Conservation (phyloP, 2,888 invertebrate species). For the Dolichomitus sp. region DNA sequence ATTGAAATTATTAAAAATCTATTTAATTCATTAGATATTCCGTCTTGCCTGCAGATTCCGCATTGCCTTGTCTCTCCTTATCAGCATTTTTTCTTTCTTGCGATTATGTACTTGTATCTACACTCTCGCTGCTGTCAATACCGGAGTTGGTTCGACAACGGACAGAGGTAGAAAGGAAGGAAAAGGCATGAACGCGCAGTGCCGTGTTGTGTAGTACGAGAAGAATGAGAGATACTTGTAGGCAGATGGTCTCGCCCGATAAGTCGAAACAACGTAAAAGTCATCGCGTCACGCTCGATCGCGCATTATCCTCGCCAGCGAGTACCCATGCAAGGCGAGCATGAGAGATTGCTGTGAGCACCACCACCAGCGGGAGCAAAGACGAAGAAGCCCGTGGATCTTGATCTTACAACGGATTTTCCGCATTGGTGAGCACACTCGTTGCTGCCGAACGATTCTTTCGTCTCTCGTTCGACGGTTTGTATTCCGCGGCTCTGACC, state of each 20-base stretch:
- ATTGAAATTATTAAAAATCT: neutral
- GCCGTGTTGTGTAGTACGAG: conserved; percentile 10
- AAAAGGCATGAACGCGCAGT: neutral
- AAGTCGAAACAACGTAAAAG: conserved; percentile 66
- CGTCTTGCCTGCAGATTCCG: neutral
- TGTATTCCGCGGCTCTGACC: neutral
- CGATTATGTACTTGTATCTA: conserved; percentile 8
- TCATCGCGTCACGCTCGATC: conserved; percentile 66
- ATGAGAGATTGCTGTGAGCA: conserved; percentile 8
- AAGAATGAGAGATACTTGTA: conserved; percentile 51
- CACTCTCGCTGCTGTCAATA: conserved; percentile 13
- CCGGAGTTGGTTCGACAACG: neutral
- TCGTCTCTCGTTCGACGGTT: conserved; percentile 11
- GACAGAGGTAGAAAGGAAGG: neutral
- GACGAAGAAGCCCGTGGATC: conserved; percentile 51
- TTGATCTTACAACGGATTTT: conserved; percentile 65
- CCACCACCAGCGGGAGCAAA: conserved; percentile 46
- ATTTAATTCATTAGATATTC: neutral
- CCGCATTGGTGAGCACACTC: conserved; percentile 63
- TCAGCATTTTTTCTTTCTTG: conserved; percentile 7
- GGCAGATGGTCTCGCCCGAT: conserved; percentile 59
- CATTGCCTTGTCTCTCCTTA: conserved; percentile 6
- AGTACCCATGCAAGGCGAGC: conserved; percentile 54
- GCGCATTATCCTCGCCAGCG: conserved; percentile 58
- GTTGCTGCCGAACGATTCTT: conserved; percentile 47